phyloP scores from a whole-genome alignment of 2,113 vertebrate genomes.

The Crotalus horridus region DNA sequence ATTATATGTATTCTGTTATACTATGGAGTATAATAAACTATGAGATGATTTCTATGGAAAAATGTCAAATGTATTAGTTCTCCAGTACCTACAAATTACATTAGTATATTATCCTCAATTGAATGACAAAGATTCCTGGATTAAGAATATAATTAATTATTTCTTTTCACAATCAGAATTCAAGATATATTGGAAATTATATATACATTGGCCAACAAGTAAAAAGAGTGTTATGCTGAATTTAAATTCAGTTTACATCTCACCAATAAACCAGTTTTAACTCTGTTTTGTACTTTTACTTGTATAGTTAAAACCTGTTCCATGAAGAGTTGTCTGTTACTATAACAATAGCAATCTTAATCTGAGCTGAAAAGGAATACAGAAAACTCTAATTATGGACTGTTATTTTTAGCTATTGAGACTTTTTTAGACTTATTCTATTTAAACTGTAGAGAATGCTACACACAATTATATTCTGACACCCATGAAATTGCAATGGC shows the following conservation, averaged over 20 bases:
- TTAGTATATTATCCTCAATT: not conserved
- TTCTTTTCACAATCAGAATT: not conserved
- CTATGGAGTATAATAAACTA: not conserved
- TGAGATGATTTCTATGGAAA: not conserved
- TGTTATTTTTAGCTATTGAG: not conserved
- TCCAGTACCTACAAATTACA: not conserved
- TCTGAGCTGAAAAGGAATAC: not conserved
- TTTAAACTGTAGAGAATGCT: not conserved
- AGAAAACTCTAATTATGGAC: not conserved
- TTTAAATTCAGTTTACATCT: not conserved
- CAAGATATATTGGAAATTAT: conserved; percentile 7
- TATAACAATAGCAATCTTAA: not conserved
- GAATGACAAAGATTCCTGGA: conserved; percentile 7
- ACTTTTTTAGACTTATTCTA: not conserved
- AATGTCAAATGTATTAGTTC: not conserved
- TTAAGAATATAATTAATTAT: not conserved
- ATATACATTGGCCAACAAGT: not conserved
- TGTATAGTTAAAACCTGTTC: not conserved
- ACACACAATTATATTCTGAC: not conserved
- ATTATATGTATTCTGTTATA: conserved; percentile 11
- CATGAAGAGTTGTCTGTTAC: not conserved
- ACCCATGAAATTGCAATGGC: not conserved
- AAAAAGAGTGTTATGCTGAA: not conserved
- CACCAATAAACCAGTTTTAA: not conserved
- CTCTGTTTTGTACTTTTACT: not conserved